phyloP scores from a whole-genome alignment of 2,113 vertebrate species.

The Platysteira castanea region DNA sequence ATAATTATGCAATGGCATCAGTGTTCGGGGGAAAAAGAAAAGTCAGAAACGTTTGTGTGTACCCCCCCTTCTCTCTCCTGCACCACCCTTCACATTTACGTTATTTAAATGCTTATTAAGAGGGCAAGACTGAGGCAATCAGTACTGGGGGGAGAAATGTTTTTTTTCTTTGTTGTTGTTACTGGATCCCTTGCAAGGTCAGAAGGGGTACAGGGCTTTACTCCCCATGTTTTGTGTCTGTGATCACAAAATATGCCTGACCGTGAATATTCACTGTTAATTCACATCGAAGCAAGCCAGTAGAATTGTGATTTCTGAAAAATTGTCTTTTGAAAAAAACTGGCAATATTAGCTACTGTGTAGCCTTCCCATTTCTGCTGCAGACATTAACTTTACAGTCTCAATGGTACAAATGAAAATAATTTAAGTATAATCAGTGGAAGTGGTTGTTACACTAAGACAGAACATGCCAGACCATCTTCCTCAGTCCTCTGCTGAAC shows the following conservation, averaged over 20 bases:
- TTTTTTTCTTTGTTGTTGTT: not conserved
- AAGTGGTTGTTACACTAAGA: not conserved
- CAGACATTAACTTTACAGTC: not conserved
- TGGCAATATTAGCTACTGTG: not conserved
- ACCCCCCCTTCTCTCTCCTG: not conserved
- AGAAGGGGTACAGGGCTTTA: not conserved
- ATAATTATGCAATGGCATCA: slow-evolving; percentile 71
- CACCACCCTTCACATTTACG: slow-evolving; percentile 33
- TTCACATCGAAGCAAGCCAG: not conserved
- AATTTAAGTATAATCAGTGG: not conserved
- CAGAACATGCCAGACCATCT: not conserved
- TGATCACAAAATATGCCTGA: not conserved
- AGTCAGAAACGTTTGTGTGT: slow-evolving; percentile 46
- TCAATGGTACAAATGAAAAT: not conserved
- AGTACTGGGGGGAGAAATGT: not conserved
- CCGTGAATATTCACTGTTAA: not conserved
- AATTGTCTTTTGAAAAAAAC: not conserved
- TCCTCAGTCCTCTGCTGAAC: not conserved
- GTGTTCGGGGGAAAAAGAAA: slow-evolving; percentile 32
- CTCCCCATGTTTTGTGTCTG: not conserved
- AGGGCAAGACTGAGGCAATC: not conserved
- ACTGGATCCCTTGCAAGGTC: slow-evolving; percentile 32
- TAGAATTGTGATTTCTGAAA: not conserved
- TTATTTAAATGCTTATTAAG: slow-evolving; percentile 60
- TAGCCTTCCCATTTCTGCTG: not conserved